phyloP scores from a whole-genome alignment of 2,113 vertebrate genomes.

The Gallinago jamesoni region DNA sequence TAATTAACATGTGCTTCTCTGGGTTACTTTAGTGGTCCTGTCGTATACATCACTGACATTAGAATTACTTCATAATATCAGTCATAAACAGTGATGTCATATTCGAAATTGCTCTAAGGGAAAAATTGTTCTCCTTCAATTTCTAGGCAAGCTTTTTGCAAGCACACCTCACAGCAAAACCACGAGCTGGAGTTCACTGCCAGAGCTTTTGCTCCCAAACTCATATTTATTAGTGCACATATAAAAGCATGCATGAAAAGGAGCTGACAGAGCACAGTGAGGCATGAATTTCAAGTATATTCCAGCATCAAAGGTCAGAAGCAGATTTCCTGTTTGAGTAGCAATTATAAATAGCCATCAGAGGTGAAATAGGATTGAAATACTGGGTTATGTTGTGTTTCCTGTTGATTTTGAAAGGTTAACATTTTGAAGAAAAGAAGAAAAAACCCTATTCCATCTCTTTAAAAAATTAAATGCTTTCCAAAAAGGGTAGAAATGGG shows the following conservation, averaged over 20 bases:
- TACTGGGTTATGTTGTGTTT: neutral
- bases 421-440: neutral
- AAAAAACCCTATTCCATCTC: neutral
- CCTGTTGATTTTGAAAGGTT: conserved; percentile 28
- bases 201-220: conserved; percentile 11
- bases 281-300: conserved; percentile 54
- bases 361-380: conserved; percentile 25
- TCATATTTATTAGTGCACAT: conserved; percentile 31
- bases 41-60: neutral
- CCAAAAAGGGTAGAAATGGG: neutral
- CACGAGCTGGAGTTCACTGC: neutral
- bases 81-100: neutral
- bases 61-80: neutral
- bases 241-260: conserved; percentile 42
- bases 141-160: neutral
- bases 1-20: conserved; percentile 4
- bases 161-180: neutral
- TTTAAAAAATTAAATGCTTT: neutral
- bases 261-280: conserved; percentile 46
- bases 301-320: conserved; percentile 54
- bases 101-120: neutral
- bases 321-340: conserved; percentile 20
- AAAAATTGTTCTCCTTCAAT: neutral
- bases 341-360: conserved; percentile 55
- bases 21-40: neutral